Base-by-base conservation (phyloP, 1,140 invertebrate genomes). In the Rhizoglyphus robini region DNA sequence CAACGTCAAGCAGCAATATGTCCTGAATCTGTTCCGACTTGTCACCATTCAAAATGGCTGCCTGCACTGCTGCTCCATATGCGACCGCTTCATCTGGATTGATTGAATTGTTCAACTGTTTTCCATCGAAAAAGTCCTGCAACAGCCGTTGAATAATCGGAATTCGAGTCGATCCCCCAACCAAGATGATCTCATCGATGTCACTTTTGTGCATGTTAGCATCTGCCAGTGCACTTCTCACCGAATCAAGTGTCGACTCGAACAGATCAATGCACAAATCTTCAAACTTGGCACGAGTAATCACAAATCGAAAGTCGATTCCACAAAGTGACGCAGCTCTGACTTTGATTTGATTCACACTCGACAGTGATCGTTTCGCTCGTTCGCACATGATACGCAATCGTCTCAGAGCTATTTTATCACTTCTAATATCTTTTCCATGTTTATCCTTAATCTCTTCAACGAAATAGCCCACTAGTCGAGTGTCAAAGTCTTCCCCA, bases 1-100 rank as follows among this genome's bases (percentile, higher is more conserved):
- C 87, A 31, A 96, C 93, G 74, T 97, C 94, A 32, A 96, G 81
- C 68, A 97, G 79, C 31, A 97, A 77, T 65, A 96, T 75, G 76
- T 96, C 91, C n/a, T n/a, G n/a, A n/a, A n/a, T n/a, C 70, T 88
- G 88, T 74, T 96, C 90, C 25, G 88, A 90, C 74, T 93, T 94
- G 76, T 96, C 91, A 65, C 93, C 94, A 72, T 88, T 86, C 66
- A 98, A 78, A 70, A 96, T 96, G 65, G 81, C 81, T 46, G 81
- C 81, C 70, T 83, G 81, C 1, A 82, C 80, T 70, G 94, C 94
- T 70, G 90, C 86, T 4, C 85, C 85, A 72, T 86, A 87, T n/a
- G n/a, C n/a, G n/a, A n/a, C n/a, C n/a, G n/a, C n/a, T n/a, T n/a
- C n/a, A n/a, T n/a, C n/a, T n/a, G n/a, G n/a, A n/a, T n/a, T n/a